These are phyloP conservation scores for Philereme vetulata DNA, from an alignment of 2,888 invertebrate genomes.

Conservation along the genomic window DNA sequence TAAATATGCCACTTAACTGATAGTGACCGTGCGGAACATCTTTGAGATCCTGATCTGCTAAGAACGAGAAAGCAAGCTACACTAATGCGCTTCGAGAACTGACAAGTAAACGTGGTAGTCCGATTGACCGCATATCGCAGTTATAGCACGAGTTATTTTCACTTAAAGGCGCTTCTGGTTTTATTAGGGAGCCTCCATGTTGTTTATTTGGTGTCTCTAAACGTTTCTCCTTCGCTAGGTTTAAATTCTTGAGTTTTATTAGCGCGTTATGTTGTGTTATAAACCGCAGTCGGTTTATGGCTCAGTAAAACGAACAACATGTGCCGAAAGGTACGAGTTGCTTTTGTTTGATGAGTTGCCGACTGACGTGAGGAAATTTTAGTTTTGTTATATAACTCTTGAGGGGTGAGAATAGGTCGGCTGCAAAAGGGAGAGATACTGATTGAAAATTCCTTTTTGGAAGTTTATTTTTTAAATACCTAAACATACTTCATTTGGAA, in stretches of 20 bases:
- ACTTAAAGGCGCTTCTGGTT: background rate
- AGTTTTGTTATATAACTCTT: background rate
- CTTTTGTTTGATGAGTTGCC: conserved; percentile 16
- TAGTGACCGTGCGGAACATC: too few species aligned
- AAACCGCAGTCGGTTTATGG: conserved; percentile 24
- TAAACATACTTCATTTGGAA: too few species aligned
- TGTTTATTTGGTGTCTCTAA: conserved; percentile 10
- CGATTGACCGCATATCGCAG: too few species aligned
- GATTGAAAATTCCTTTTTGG: too few species aligned
- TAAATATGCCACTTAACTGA: too few species aligned
- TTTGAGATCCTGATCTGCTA: too few species aligned
- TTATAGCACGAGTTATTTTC: too few species aligned
- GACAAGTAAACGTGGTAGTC: too few species aligned
- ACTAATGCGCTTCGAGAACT: too few species aligned
- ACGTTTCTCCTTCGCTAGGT: conserved; percentile 22
- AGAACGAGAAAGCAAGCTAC: too few species aligned
- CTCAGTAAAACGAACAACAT: conserved; percentile 31
- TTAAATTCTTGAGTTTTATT: conserved; percentile 28
- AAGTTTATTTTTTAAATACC: too few species aligned
- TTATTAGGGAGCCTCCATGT: background rate
- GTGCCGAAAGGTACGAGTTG: conserved; percentile 24
- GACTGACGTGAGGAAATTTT: background rate
- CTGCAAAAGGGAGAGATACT: too few species aligned
- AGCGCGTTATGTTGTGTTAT: conserved; percentile 27
- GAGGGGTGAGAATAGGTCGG: background rate